Percentiles rank a stretch among this genome's conserved stretches.
phyloP scores from a whole-genome alignment of 2,113 vertebrate genomes.

The Neotragus moschatus region DNA sequence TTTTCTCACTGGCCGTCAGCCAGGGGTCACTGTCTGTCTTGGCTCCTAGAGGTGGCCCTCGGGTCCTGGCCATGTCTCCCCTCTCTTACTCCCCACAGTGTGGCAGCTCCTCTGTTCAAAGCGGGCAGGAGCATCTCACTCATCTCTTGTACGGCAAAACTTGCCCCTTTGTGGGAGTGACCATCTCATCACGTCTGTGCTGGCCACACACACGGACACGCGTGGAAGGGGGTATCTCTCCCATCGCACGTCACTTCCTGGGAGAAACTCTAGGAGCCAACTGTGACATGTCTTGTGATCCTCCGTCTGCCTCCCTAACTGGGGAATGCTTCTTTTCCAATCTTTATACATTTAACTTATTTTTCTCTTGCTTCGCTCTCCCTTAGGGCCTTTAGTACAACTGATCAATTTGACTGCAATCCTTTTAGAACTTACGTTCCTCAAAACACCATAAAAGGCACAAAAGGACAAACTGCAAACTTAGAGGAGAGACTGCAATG shows the following conservation, averaged over 20 bases:
- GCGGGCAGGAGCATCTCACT: background rate
- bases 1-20: background rate
- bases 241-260: accelerated
- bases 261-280: background rate
- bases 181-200: accelerated
- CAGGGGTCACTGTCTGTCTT: background rate
- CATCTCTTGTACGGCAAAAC: accelerated
- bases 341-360: no score
- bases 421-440: accelerated
- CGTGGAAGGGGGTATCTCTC: background rate
- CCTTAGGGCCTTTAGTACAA: background rate
- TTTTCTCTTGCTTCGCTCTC: background rate
- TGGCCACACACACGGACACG: accelerated
- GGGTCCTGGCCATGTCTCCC: accelerated
- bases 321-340: background rate
- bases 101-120: background rate
- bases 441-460: background rate
- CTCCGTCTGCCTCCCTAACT: accelerated
- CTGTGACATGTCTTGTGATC: accelerated
- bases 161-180: accelerated
- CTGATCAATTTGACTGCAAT: background rate
- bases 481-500: background rate
- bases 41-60: background rate
- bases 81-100: background rate
- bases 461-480: background rate